phyloP scores from a whole-genome alignment of 1,140 invertebrate species.

The Drosophila dunni region DNA sequence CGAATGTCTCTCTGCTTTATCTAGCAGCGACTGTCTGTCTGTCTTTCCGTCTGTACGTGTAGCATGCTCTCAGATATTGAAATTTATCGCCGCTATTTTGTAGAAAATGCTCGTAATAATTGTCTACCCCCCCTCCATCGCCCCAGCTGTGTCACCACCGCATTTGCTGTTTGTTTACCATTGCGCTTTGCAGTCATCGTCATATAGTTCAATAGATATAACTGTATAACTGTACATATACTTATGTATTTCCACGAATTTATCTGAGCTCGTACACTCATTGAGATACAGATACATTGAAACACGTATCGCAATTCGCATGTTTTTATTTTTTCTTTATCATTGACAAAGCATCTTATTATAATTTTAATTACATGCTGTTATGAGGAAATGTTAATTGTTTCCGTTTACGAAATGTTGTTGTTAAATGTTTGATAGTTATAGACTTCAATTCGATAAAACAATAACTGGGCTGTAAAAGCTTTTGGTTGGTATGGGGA shows the following conservation, averaged over 20 bases:
- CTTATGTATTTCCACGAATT: constrained; percentile 55
- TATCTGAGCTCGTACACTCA: constrained; percentile 40
- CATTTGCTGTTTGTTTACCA: constrained; percentile 40
- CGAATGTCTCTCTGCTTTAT: neutral
- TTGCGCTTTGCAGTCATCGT: constrained; percentile 49
- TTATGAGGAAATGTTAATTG: constrained; percentile 77
- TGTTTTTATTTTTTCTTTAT: constrained; percentile 72
- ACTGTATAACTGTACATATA: constrained; percentile 14
- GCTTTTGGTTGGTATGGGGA: no score
- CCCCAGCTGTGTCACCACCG: neutral
- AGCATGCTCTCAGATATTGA: constrained; percentile 66
- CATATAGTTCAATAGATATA: constrained; percentile 66
- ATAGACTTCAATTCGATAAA: constrained; percentile 16
- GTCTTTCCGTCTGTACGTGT: constrained; percentile 41
- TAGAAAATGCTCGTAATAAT: constrained; percentile 71
- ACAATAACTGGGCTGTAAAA: neutral
- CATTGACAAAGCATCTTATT: constrained; percentile 76
- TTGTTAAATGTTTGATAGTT: constrained; percentile 18
- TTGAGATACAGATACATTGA: constrained; percentile 19
- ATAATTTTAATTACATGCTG: constrained; percentile 81
- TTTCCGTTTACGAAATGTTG: constrained; percentile 77
- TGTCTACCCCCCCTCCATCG: constrained; percentile 21
- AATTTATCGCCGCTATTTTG: constrained; percentile 80
- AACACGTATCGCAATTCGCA: constrained; percentile 56
- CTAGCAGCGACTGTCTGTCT: neutral